Percentiles rank a stretch among this genome's conserved stretches.
Conservation (phyloP, 2,888 invertebrate genomes). For the Glaucopsyche alexis region DNA sequence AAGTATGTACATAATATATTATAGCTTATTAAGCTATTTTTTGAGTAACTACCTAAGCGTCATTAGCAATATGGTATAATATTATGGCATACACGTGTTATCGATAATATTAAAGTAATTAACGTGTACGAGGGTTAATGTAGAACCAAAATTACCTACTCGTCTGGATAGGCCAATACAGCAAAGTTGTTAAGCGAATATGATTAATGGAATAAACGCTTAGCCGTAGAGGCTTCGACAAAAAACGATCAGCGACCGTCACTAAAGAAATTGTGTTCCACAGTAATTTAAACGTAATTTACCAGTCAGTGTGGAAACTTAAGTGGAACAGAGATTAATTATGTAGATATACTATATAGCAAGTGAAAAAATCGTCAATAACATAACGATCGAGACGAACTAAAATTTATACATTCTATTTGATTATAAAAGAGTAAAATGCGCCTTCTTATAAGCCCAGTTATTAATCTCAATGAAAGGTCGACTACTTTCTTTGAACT, state of each 20-base stretch:
- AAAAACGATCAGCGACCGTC: conserved; percentile 16
- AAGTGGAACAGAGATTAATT: conserved; percentile 4
- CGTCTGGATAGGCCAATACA: not conserved
- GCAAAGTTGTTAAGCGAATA: not conserved
- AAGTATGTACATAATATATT: too few relatives aligned
- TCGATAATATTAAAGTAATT: conserved; percentile 9
- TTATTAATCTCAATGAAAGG: not conserved
- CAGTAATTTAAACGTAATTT: conserved; percentile 6
- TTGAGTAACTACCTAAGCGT: not conserved
- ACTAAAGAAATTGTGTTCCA: not conserved
- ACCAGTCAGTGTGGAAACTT: conserved; percentile 1
- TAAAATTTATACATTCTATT: not conserved
- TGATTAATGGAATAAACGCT: conserved; percentile 10
- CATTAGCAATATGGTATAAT: not conserved
- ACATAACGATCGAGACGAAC: not conserved
- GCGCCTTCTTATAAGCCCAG: not conserved
- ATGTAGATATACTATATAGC: not conserved
- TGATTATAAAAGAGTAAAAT: not conserved
- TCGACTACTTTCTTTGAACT: conserved; percentile 1
- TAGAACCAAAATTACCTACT: not conserved
- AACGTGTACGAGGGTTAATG: not conserved
- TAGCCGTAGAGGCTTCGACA: not conserved
- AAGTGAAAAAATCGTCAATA: not conserved
- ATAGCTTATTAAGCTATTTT: not conserved
- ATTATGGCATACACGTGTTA: not conserved